A percentile compares a stretch with the other conserved stretches of the same genome.
phyloP scores from a whole-genome alignment of 2,113 vertebrate species.

The Crypturellus undulatus region DNA sequence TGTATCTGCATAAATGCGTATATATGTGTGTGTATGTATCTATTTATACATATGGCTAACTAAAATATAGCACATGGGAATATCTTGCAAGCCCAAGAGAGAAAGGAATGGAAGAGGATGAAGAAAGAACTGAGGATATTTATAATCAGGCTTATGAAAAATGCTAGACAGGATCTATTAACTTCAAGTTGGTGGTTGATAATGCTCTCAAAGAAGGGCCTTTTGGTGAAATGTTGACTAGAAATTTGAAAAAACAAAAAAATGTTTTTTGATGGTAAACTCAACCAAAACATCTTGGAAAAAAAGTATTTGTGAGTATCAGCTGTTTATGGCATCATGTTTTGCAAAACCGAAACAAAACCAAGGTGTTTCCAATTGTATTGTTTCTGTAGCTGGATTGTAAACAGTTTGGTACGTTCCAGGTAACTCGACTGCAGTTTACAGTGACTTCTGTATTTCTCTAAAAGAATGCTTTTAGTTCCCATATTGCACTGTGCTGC shows the following conservation, averaged over 20 bases:
- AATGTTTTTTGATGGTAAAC: background rate
- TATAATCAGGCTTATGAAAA: background rate
- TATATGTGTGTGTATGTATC: too few species aligned
- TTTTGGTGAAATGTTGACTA: background rate
- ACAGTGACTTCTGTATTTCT: background rate
- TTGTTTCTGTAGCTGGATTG: background rate
- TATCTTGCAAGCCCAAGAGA: background rate
- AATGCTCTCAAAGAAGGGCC: background rate
- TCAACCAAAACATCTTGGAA: background rate
- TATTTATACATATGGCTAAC: too few species aligned
- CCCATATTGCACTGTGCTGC: background rate
- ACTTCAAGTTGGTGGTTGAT: background rate
- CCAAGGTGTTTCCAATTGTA: background rate
- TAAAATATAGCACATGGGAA: rapidly evolving
- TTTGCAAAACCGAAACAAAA: background rate
- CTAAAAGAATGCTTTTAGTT: background rate
- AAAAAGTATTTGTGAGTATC: background rate
- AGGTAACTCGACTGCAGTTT: background rate
- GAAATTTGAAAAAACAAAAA: background rate
- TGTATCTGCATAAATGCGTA: background rate
- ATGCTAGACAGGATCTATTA: background rate
- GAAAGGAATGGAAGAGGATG: background rate
- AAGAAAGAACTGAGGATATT: background rate
- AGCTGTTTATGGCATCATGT: background rate
- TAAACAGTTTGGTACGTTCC: background rate